Percentiles rank a stretch among this genome's conserved stretches.
These are phyloP conservation scores for Alauda arvensis DNA, from an alignment of 2,797 vertebrate species.

Conservation along the genomic window DNA sequence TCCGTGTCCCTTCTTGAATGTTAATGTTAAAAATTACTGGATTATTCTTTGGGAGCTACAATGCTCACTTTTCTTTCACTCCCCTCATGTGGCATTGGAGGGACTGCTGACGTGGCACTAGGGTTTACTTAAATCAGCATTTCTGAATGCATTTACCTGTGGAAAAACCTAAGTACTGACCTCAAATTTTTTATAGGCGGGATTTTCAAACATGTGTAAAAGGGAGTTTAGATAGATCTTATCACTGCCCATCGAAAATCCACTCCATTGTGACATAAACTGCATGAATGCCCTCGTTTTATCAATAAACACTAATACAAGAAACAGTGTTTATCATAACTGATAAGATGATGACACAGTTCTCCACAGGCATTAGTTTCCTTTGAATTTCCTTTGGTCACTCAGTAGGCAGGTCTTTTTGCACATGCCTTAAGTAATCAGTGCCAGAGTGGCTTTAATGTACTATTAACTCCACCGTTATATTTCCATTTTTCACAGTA, in stretches of 20 bases:
- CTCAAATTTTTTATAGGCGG: not conserved
- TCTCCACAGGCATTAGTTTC: not conserved
- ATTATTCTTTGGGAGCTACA: not conserved
- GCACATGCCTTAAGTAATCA: not conserved
- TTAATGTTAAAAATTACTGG: not conserved
- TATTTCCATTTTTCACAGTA: conserved; percentile 19
- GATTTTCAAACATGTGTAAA: not conserved
- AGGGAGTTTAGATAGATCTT: not conserved
- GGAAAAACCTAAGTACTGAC: not conserved
- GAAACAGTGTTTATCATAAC: not conserved
- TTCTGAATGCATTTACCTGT: not conserved
- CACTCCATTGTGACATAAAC: not conserved
- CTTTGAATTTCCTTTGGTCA: not conserved
- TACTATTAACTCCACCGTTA: conserved; percentile 1
- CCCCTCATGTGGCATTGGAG: accelerated
- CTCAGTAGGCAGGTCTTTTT: not conserved
- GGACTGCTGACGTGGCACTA: not conserved
- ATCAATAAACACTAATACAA: not conserved
- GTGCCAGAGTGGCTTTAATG: not conserved
- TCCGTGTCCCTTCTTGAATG: not conserved
- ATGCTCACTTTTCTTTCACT: not conserved
- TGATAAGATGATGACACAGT: not conserved
- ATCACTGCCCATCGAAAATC: not conserved
- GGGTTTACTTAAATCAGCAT: not conserved
- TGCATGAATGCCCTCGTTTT: not conserved